phyloP scores from a whole-genome alignment of 2,797 vertebrate species.

The Otus scops region DNA sequence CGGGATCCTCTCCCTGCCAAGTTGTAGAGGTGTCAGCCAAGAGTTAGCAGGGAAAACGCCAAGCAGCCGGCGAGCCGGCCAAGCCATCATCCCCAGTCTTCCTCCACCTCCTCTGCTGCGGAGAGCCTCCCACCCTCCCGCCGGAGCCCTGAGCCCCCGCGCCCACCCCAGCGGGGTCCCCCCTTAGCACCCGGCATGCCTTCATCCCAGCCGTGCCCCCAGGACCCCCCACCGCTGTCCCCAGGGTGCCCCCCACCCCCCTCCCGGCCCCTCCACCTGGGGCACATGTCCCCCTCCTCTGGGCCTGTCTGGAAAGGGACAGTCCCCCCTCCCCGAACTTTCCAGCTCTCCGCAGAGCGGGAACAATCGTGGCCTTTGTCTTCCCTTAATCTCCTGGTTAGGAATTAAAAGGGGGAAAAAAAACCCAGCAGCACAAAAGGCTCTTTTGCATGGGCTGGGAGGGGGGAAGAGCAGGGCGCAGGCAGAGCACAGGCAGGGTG shows the following conservation, averaged over 20 bases:
- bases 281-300: background rate
- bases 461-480: background rate
- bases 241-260: background rate
- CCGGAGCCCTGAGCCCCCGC: background rate
- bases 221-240: background rate
- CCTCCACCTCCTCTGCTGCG: background rate
- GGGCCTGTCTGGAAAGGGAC: slow-evolving; percentile 38
- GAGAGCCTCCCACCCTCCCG: background rate
- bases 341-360: slow-evolving; percentile 43
- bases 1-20: slow-evolving; percentile 57
- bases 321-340: slow-evolving; percentile 29
- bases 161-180: background rate
- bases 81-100: slow-evolving; percentile 12
- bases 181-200: background rate
- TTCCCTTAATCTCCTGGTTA: slow-evolving; percentile 68
- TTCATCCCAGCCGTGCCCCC: background rate
- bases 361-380: slow-evolving; percentile 69
- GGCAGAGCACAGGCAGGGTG: background rate
- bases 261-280: background rate
- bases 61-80: slow-evolving; percentile 34
- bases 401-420: slow-evolving; percentile 62
- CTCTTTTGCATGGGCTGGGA: slow-evolving; percentile 22
- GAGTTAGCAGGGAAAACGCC: slow-evolving; percentile 63
- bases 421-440: slow-evolving; percentile 52
- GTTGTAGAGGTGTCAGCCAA: slow-evolving; percentile 63